Base-by-base conservation (phyloP, 2,888 invertebrate genomes). In the Polyommatus icarus region DNA sequence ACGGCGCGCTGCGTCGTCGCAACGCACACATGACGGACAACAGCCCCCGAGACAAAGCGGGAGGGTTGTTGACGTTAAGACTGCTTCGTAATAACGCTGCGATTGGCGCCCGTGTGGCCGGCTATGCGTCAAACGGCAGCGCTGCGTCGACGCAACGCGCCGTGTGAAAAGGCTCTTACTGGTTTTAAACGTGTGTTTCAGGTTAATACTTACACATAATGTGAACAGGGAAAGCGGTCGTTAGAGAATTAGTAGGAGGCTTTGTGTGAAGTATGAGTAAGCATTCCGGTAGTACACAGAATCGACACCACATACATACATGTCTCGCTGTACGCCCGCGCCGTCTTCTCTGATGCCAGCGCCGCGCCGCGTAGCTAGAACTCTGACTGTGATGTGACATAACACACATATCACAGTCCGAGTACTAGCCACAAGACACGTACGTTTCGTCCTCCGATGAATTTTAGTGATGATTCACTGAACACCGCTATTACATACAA, bases 361-460 rank as follows among this genome's bases (percentile, higher is more conserved):
- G 46, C 57, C 81, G 81, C 91, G 92, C 91, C 95, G 95, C 96
- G 94, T 92, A 97, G 97, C 97, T 97, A 97, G 97, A 97, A 97
- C 97, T 97, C 97, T 97, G 97, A 97, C 98, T 98, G 98, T 98
- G 98, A 98, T 98, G 97, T 97, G 97, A 96, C 80, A 83, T 82
- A 83, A 85, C 88, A 96, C 96, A 97, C 97, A 96, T 93, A 95
- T 97, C 97, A 97, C 97, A 96, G 96, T 91, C 94, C 93, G 96
- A 97, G 96, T 95, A 94, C 97, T 96, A 96, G 96, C 90, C 90
- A 91, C 90, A 88, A 87, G 85, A 84, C 88, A 85, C 84, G 86
- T 78, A 76, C 78, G 54, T 82, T 77, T 78, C 76, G 36, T 24
- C 71, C 20, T 72, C 71, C 54, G 50, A 54, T 71, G 36, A 54